Base-by-base conservation (phyloP, 2,113 vertebrate species). In the Pluvialis apricaria region DNA sequence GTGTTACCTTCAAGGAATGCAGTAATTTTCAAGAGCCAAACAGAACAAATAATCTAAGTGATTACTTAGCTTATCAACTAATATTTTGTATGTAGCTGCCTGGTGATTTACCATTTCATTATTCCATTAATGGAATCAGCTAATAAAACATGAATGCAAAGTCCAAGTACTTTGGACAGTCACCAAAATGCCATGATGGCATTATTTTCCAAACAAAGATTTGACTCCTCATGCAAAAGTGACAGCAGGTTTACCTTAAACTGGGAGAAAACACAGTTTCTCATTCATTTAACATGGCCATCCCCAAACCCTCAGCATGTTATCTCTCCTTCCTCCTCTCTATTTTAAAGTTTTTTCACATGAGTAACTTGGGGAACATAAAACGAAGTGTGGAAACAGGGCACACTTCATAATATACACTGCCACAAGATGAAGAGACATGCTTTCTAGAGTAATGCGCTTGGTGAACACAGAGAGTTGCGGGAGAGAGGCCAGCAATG, bases 1-100 rank as follows among this genome's bases (percentile, higher is more conserved):
- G 31, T 68, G 51, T 34, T 92, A 94, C 86, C 84, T 94, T 89
- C 88, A 94, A 87, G 66, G 54, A 97, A 68, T 2, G 24, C 49
- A 42, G 44, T 10, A 29, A 78, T 79, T 95, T 93, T 69, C 73
- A 89, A 82, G 55, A 86, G n/a, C 45, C 70, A 91, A 89, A 58
- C 15, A 80, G 81, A 92, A 94, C 8, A 68, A 84, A 91, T 61
- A 88, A 94, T 45, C 36, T 28, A 85, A 84, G 61, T 60, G 29
- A 87, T 92, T 72, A 76, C 57, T 96, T 45, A 73, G 51, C 11
- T 92, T 73, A 70, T 58, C 45, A 69, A 60, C n/a, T 77, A 80
- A 66, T 64, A 66, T 17, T 26, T 61, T 77, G 25, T 58, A 85
- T 29, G 32, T 44, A 80, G 66, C 66, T 85, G 32, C 36, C 54